Percentiles rank a stretch among this genome's conserved stretches.
Evolutionary conservation across 30 jellyfish, hydroid and myxozoan genomes (phyloP).

Genomic region (Cassiopea andromeda): DNA sequence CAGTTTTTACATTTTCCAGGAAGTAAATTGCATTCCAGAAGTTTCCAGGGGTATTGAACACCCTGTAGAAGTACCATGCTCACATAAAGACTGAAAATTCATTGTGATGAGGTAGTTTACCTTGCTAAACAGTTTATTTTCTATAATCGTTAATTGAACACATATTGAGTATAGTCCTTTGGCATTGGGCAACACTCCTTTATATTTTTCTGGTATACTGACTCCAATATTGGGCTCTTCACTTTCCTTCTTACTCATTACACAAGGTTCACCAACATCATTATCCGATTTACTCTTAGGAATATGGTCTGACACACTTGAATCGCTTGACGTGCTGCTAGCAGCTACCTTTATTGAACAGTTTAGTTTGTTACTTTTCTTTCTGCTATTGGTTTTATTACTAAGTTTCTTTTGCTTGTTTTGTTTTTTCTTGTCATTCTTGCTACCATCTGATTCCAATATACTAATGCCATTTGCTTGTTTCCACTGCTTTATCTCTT

Average conservation of each 20-base stretch:
- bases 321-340: too few species aligned
- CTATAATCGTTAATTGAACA: background rate
- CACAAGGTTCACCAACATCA: background rate
- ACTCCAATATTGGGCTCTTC: too few species aligned
- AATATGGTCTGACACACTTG: background rate
- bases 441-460: slow-evolving; percentile 4
- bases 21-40: too few species aligned
- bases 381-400: background rate
- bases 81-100: too few species aligned
- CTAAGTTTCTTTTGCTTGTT: background rate
- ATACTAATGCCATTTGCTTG: background rate
- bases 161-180: slow-evolving; percentile 39
- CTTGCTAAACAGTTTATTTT: background rate
- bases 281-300: background rate
- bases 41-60: too few species aligned
- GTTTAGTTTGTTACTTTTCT: background rate
- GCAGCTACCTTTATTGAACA: background rate
- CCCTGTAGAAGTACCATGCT: too few species aligned
- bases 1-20: too few species aligned
- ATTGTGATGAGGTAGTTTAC: background rate
- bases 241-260: too few species aligned
- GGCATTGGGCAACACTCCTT: background rate
- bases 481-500: slow-evolving; percentile 61
- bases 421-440: background rate
- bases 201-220: background rate